Conservation (phyloP, 2,113 vertebrate genomes). For the Nycticorax nycticorax region DNA sequence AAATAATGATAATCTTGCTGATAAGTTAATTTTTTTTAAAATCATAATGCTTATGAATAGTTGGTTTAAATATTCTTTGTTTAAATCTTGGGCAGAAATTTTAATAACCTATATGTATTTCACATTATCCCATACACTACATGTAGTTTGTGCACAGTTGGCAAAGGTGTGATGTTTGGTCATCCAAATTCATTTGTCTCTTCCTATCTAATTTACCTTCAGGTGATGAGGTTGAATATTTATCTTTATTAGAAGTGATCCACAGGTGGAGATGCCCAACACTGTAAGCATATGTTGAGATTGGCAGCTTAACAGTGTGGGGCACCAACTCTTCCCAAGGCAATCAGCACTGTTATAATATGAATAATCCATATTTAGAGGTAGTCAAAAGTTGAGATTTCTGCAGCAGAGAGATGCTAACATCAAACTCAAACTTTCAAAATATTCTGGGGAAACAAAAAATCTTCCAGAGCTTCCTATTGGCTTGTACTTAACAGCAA, state of each 20-base stretch:
- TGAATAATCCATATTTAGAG: not conserved
- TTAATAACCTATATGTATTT: accelerated
- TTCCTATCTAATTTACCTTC: not conserved
- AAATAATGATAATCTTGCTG: not conserved
- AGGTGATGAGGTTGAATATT: not conserved
- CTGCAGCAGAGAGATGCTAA: not conserved
- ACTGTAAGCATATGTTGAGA: not conserved
- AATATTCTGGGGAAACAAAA: not conserved
- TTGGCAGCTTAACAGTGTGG: too few species aligned
- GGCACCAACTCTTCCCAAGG: not conserved
- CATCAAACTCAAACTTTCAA: not conserved
- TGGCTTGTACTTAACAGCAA: not conserved
- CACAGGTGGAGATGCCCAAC: not conserved
- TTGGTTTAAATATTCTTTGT: not conserved
- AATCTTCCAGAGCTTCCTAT: not conserved
- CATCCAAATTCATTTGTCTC: not conserved
- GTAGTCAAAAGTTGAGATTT: not conserved
- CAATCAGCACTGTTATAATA: not conserved
- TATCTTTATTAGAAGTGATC: not conserved
- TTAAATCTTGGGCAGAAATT: not conserved
- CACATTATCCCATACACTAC: not conserved
- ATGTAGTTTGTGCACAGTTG: not conserved
- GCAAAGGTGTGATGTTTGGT: not conserved
- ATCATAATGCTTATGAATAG: not conserved
- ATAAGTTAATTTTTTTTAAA: not conserved